A percentile compares a stretch with the other conserved stretches of the same genome.
These are phyloP conservation scores for Ophion obscuratus DNA, from an alignment of 2,888 invertebrate genomes.

Conservation along the genomic window DNA sequence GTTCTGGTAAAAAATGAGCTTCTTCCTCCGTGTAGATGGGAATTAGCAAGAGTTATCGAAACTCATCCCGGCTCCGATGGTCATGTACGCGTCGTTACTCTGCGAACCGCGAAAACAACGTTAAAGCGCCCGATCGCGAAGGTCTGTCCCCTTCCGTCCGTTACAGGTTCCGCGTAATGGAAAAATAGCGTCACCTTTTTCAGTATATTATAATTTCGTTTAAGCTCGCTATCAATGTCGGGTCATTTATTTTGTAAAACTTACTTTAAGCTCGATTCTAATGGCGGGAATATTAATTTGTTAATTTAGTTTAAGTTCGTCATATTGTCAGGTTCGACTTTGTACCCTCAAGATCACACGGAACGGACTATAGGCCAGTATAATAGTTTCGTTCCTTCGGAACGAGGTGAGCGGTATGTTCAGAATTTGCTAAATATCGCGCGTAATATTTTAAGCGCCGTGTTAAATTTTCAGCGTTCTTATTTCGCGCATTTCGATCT, in stretches of 20 bases:
- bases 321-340: too few species aligned
- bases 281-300: too few species aligned
- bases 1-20: conserved; percentile 68
- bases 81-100: conserved; percentile 67
- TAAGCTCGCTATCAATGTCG: too few species aligned
- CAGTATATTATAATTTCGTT: too few species aligned
- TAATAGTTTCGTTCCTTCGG: conserved; percentile 8
- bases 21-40: conserved; percentile 67
- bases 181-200: too few species aligned
- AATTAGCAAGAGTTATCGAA: conserved; percentile 61
- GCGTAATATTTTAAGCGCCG: not conserved
- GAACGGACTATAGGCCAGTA: too few species aligned
- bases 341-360: too few species aligned
- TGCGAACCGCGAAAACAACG: conserved; percentile 64
- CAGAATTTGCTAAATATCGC: not conserved
- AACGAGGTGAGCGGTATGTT: conserved; percentile 34
- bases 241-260: too few species aligned
- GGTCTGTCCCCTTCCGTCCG: conserved; percentile 55
- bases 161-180: not conserved
- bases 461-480: not conserved
- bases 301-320: conserved; percentile 6
- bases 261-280: too few species aligned
- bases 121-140: conserved; percentile 66
- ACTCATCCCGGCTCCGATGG: conserved; percentile 71
- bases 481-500: conserved; percentile 13